Conservation (phyloP, 1,140 invertebrate species). For the Drosophila bifasciata region DNA sequence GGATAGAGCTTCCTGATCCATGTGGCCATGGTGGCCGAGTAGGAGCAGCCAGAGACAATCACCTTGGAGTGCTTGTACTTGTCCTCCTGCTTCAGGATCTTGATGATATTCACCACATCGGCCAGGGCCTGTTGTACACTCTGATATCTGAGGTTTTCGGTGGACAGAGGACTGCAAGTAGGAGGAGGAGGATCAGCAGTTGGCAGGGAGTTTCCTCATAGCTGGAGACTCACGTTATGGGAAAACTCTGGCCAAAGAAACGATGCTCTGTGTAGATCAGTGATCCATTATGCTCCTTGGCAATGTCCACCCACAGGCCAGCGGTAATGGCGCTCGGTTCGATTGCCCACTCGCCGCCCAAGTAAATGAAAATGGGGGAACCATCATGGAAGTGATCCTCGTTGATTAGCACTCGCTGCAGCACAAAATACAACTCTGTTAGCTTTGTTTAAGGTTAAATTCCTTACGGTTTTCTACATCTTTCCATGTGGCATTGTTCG, state of each 20-base stretch:
- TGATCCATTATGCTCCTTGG: conserved; percentile 87
- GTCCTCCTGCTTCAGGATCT: conserved; percentile 84
- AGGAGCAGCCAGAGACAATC: conserved; percentile 91
- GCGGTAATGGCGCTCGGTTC: conserved; percentile 83
- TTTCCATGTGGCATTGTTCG: conserved; percentile 87
- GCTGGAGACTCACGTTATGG: conserved; percentile 89
- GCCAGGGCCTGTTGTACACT: conserved; percentile 91
- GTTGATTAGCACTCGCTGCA: conserved; percentile 86
- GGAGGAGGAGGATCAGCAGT: neutral
- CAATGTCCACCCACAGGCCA: conserved; percentile 87
- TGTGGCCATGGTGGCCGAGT: conserved; percentile 91
- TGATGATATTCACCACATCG: conserved; percentile 90
- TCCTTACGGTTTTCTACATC: conserved; percentile 84
- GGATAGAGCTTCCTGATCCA: conserved; percentile 92
- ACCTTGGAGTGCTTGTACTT: conserved; percentile 80
- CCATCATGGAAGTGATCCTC: conserved; percentile 86
- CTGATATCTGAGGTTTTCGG: conserved; percentile 88
- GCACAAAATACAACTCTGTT: neutral
- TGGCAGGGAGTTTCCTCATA: too few species aligned
- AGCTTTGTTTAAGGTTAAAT: too few species aligned
- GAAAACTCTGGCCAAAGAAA: conserved; percentile 91
- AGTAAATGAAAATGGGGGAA: conserved; percentile 85
- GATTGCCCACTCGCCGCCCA: conserved; percentile 89
- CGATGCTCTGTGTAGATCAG: conserved; percentile 91
- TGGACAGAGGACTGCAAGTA: conserved; percentile 84